Base-by-base conservation (phyloP, 1,140 invertebrate species). In the Grapholita molesta region DNA sequence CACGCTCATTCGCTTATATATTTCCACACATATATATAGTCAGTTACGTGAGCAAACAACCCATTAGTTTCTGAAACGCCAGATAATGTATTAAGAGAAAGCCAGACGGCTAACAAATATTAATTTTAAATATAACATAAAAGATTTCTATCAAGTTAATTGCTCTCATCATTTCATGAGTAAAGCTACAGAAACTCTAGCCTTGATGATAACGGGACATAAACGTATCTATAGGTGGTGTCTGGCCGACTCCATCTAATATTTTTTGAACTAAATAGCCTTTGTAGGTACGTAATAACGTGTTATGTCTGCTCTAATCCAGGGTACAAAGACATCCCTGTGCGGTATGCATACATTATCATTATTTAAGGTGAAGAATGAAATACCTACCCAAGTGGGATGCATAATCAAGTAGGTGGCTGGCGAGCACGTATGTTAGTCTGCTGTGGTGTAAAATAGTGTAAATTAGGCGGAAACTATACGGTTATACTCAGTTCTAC, bases 1-100 rank as follows among this genome's bases (percentile, higher is more conserved):
- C 61, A 67, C 65, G 64, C 55, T 66, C 66, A 30, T 33, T 67
- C 24, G 67, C 66, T 65, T 57, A 68, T 68, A 28, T 33, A 38
- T 48, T 66, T 32, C 25, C 25, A 61, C 24, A 23, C 11, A n/a
- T 18, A 28, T 55, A 55, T 23, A 55, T 55, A 55, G 52, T 25
- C 5, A 15, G 38, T 18, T 55, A 55, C 52, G 8, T 55, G 38
- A 18, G 38, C 38, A 15, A 48, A 48, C 38, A 48, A 18, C 18
- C 25, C 12, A 55, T 55, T 55, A 55, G 52, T 48, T 15, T 48
- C 38, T 38, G 15, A 48, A 15, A 28, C n/a, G 4, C 9, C 2
- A 8, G 24, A 61, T 28, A 61, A 28, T n/a, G 28, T 61, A n/a
- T 11, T 30, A n/a, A 15, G 55, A 15, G 12, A 61, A 28, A 28